Conservation (phyloP, 2,888 invertebrate genomes). For the Polydrusus cervinus region DNA sequence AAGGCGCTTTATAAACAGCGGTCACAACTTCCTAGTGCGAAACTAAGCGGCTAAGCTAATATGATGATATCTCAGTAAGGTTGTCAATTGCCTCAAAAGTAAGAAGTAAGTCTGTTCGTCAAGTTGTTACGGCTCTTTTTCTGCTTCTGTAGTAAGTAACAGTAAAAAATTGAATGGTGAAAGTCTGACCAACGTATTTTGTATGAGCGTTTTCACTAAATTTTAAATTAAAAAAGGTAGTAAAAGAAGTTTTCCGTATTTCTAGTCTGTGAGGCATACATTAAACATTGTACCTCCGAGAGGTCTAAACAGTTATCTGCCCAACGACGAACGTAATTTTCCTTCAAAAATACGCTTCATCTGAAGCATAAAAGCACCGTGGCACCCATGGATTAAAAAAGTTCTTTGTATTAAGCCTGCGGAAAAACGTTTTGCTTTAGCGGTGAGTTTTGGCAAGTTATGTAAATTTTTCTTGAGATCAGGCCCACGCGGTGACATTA, state of each 20-base stretch:
- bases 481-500: constrained; percentile 51
- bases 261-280: not conserved
- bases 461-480: constrained; percentile 51
- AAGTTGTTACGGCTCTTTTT: no score
- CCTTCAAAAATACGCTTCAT: not conserved
- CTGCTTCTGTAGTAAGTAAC: no score
- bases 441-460: constrained; percentile 34
- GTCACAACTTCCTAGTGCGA: no score
- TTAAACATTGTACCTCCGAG: not conserved
- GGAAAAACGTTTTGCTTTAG: constrained; percentile 38
- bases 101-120: no score
- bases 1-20: no score
- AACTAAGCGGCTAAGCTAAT: no score
- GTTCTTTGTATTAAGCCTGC: constrained; percentile 31
- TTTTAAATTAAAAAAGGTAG: not conserved
- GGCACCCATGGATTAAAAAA: constrained; percentile 42
- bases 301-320: not conserved
- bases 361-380: constrained; percentile 3
- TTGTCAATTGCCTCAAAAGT: no score
- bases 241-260: not conserved
- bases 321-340: not conserved
- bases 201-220: no score
- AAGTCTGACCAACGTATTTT: no score
- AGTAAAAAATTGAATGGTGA: no score
- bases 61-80: no score